These are phyloP conservation scores for Hyles lineata DNA, from an alignment of 2,888 invertebrate species.

Conservation along the genomic window DNA sequence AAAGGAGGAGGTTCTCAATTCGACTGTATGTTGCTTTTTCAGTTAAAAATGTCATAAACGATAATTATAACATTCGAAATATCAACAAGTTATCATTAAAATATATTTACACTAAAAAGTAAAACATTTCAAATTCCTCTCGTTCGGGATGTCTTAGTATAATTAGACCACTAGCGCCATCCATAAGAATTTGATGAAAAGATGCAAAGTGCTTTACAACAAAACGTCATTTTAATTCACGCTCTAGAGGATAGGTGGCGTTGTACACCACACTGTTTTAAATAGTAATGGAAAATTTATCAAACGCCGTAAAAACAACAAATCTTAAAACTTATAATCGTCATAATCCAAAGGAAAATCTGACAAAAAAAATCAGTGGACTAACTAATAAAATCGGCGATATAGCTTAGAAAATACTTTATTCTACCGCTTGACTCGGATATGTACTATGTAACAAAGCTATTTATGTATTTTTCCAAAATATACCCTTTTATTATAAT, in stretches of 20 bases:
- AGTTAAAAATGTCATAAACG: neutral
- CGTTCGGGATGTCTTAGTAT: neutral
- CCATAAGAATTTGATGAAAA: neutral
- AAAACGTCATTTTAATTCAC: neutral
- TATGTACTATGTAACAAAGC: too few species aligned
- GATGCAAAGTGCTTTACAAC: neutral
- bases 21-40: too few species aligned
- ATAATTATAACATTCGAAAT: neutral
- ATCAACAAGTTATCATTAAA: neutral
- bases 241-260: constrained; percentile 4
- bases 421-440: too few species aligned
- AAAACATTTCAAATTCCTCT: neutral
- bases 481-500: too few species aligned
- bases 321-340: too few species aligned
- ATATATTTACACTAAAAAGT: neutral
- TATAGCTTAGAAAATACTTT: too few species aligned
- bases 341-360: too few species aligned
- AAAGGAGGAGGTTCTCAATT: too few species aligned
- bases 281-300: neutral
- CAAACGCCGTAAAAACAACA: neutral
- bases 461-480: too few species aligned
- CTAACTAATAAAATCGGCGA: too few species aligned
- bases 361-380: too few species aligned
- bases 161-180: neutral
- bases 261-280: neutral